Base-by-base conservation (phyloP, 92 coral and sea anemone genomes). In the Palythoa caribaeorum region DNA sequence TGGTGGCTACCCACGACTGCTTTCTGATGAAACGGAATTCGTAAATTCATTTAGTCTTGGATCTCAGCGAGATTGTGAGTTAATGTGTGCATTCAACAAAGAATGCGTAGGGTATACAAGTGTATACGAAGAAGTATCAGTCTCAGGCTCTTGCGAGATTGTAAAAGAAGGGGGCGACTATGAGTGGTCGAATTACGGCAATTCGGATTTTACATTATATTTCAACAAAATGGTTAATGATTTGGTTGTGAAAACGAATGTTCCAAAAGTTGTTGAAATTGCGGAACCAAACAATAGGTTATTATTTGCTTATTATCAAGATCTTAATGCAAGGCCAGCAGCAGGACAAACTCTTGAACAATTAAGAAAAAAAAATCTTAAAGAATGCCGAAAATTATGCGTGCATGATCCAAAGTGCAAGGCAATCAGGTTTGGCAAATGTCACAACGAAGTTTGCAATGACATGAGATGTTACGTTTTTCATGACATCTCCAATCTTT, bases 321-420 rank as follows among this genome's bases (percentile, higher is more conserved):
- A 5, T 44, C 50, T 44, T 44, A 8, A 44, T 3, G 50, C 6
- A 44, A 5, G 50, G 1, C 50, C 5, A 44, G 7, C 50, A 44
- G 7, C 5, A 44, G 50, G 6, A 44, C 5, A 44, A 21, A 69
- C 20, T 38, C 73, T 69, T 38, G 12, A 69, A 28, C 44, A 69
- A 28, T 69, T 38, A 3, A 38, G 73, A 36, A 36, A 69, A 69
- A 37, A 65, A 21, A 69, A 69, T 38, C 73, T 69, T 38, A 19
- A 69, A 28, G 73, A 69, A 28, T 69, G 73, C 15, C 44, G 73
- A 36, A 36, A 69, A 69, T 21, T 21, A 21, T 69, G 73, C 40
- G 73, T 69, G 40, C 73, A 69, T 19, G 73, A 69, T 69, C 73
- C 73, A 19, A 10, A 16, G 73, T 69, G 73, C 21, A 69, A 69